These are phyloP conservation scores for Phylloscopus collybita DNA, from an alignment of 2,797 vertebrate species.

Conservation along the genomic window DNA sequence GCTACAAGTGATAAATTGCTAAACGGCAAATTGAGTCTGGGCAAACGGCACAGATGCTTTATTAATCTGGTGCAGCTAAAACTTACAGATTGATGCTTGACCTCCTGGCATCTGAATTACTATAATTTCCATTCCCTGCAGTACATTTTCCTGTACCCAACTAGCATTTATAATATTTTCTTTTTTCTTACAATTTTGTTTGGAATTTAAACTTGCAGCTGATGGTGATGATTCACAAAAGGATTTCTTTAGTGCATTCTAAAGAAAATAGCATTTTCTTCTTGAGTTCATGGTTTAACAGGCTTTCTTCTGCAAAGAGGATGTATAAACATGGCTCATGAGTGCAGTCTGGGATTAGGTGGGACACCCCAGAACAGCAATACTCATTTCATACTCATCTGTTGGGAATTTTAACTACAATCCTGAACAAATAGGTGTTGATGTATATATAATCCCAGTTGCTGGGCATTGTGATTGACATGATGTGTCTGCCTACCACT, in stretches of 20 bases:
- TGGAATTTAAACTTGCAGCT: background rate
- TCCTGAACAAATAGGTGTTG: fast-evolving
- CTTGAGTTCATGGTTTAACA: background rate
- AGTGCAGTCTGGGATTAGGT: background rate
- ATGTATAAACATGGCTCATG: background rate
- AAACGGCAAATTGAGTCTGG: background rate
- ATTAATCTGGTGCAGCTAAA: conserved; percentile 12
- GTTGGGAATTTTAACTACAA: background rate
- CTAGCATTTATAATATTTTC: background rate
- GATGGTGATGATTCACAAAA: background rate
- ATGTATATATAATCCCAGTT: background rate
- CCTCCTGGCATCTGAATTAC: background rate
- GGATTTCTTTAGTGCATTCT: background rate
- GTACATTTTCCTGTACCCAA: background rate
- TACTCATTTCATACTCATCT: background rate
- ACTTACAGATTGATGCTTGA: background rate
- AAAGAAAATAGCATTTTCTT: background rate
- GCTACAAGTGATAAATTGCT: background rate
- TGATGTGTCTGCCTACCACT: background rate
- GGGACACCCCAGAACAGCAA: background rate
- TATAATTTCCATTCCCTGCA: background rate
- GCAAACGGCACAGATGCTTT: conserved; percentile 6
- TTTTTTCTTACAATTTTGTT: background rate
- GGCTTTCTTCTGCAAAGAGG: background rate
- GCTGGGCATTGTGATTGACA: background rate